Base-by-base conservation (phyloP, 2,797 vertebrate species). In the Momotus momota region DNA sequence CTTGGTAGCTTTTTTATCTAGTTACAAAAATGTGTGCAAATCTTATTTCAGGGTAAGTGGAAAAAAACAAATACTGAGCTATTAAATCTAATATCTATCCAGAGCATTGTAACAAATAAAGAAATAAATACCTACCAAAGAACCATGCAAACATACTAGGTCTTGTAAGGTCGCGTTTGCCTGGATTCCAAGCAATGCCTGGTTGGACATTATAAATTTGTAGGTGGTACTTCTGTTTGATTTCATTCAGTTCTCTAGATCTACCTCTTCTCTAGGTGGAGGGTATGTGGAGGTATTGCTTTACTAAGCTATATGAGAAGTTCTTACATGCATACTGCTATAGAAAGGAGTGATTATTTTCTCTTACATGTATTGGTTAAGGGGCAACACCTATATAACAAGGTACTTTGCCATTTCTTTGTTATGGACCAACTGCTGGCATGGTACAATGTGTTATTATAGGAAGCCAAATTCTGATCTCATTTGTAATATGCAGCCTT, bases 401-500 rank as follows among this genome's bases (percentile, higher is more conserved):
- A 87, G 35, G 61, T 81, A 87, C 65, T 96, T 90, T 38, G 18
- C 17, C 86, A 17, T 94, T 92, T 82, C 2, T 7, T 52, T 84
- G 27, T 84, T 92, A 72, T 1, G 25, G 74, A 92, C 61, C 51
- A 77, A 48, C 72, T 91, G 38, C 81, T 96, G 88, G 81, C 90
- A 43, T 51, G 31, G 54, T 94, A 72, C 15, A 79, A 46, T 80
- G 71, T 86, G 57, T 82, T 95, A 52, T 38, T 93, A 41, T 38
- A 72, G 55, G 31, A 93, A 90, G 84, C 92, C 90, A 97, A 96
- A 85, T 87, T 93, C 86, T 96, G 88, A 95, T 69, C 88, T 97
- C 90, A 95, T 85, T 85, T 93, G 79, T 87, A 91, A 83, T 90
- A 83, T 48, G 75, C 55, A 93, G 43, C 46, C 85, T 94, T 90